Conservation (phyloP, 1,140 invertebrate species). For the Hestina assimilis region DNA sequence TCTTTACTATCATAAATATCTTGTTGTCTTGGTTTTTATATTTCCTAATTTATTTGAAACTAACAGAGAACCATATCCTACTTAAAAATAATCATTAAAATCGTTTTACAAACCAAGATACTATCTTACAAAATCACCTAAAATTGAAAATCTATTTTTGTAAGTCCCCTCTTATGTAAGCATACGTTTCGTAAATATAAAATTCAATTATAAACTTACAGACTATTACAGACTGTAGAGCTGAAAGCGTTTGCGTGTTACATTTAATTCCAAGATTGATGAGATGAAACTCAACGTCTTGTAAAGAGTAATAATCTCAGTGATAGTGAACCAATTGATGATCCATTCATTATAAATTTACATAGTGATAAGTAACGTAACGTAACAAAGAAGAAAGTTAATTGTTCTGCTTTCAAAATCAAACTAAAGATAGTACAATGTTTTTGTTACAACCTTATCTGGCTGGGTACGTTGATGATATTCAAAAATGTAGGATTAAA, state of each 20-base stretch:
- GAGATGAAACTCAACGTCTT: conserved; percentile 40
- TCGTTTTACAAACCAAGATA: no score
- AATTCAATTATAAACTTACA: conserved; percentile 40
- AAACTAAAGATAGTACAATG: no score
- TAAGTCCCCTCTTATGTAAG: conserved; percentile 11
- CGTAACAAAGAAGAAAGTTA: neutral
- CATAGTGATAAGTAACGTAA: conserved; percentile 40
- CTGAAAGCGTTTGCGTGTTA: conserved; percentile 65
- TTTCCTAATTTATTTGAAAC: no score
- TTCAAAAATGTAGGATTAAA: no score
- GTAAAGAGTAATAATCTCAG: conserved; percentile 43
- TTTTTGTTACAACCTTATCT: no score
- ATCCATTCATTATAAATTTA: conserved; percentile 62
- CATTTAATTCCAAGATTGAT: conserved; percentile 67
- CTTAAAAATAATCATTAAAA: no score
- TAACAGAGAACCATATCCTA: no score
- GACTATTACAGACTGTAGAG: conserved; percentile 28
- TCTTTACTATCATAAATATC: no score
- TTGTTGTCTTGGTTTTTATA: no score
- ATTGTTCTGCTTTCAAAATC: neutral
- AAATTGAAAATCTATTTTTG: no score
- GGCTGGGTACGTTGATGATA: no score
- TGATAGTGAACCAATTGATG: conserved; percentile 44
- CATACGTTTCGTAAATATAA: conserved; percentile 40
- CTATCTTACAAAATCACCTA: no score